Percentiles rank a stretch among this genome's conserved stretches.
phyloP scores from a whole-genome alignment of 2,797 vertebrate genomes.

The Lemur catta region DNA sequence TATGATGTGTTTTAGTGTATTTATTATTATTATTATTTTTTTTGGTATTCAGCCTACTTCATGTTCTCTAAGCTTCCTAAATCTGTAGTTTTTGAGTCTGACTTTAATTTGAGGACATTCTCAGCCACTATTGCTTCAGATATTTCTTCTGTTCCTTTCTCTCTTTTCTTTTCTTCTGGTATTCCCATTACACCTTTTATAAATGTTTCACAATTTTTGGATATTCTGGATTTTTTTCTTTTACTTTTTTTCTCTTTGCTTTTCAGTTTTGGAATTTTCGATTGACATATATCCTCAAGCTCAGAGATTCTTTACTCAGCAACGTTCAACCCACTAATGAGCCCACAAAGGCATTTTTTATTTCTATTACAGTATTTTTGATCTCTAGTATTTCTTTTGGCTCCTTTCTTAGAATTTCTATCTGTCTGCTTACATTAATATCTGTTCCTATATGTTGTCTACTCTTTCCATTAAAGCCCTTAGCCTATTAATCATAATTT shows the following conservation, averaged over 20 bases:
- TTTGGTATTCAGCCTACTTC: not conserved
- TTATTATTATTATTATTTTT: too few species aligned
- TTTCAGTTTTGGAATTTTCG: not conserved
- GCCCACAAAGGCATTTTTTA: not conserved
- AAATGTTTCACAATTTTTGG: not conserved
- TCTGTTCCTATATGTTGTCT: not conserved
- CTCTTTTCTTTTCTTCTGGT: not conserved
- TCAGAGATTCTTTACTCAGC: not conserved
- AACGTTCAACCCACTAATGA: not conserved
- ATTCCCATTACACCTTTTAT: not conserved
- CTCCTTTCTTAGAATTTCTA: not conserved
- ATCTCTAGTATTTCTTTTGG: not conserved
- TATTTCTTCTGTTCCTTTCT: not conserved
- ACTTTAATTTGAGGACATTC: not conserved
- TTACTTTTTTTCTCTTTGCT: not conserved
- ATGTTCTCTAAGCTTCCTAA: not conserved
- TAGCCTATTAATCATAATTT: not conserved
- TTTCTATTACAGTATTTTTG: not conserved
- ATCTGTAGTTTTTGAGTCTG: not conserved
- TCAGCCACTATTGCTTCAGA: not conserved
- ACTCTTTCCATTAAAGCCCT: not conserved
- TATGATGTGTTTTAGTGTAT: not conserved
- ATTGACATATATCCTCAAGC: not conserved
- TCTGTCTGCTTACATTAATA: not conserved
- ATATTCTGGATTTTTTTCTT: not conserved